These are phyloP conservation scores for Magallana gigas DNA, from an alignment of 1,140 invertebrate genomes.

Conservation along the genomic window DNA sequence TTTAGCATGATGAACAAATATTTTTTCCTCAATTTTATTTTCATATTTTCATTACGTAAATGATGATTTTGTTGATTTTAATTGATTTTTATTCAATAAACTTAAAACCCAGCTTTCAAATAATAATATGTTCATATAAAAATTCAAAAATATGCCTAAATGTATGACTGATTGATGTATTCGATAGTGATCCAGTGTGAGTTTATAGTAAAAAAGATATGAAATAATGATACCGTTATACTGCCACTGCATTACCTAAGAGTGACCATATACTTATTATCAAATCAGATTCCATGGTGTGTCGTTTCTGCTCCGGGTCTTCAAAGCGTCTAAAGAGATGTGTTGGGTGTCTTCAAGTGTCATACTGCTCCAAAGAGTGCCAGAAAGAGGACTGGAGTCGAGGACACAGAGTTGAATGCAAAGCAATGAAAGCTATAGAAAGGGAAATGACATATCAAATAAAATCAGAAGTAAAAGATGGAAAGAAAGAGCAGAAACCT, in stretches of 20 bases:
- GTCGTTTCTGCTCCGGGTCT: neutral
- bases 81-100: too few species aligned
- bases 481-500: too few species aligned
- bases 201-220: neutral
- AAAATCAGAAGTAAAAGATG: too few species aligned
- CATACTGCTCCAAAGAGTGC: neutral
- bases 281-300: neutral
- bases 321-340: neutral
- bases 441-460: too few species aligned
- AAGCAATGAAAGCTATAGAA: too few species aligned
- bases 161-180: neutral
- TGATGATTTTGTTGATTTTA: too few species aligned
- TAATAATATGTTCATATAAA: too few species aligned
- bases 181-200: neutral
- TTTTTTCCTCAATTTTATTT: too few species aligned
- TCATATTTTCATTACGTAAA: too few species aligned
- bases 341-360: neutral
- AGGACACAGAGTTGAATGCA: neutral
- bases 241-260: neutral
- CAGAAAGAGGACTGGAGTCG: neutral
- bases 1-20: too few species aligned
- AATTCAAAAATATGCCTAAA: too few species aligned
- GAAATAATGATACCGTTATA: neutral
- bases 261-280: neutral
- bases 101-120: too few species aligned